These are phyloP conservation scores for Oryzias woworae DNA, from an alignment of 2,113 vertebrate species.

Conservation along the genomic window DNA sequence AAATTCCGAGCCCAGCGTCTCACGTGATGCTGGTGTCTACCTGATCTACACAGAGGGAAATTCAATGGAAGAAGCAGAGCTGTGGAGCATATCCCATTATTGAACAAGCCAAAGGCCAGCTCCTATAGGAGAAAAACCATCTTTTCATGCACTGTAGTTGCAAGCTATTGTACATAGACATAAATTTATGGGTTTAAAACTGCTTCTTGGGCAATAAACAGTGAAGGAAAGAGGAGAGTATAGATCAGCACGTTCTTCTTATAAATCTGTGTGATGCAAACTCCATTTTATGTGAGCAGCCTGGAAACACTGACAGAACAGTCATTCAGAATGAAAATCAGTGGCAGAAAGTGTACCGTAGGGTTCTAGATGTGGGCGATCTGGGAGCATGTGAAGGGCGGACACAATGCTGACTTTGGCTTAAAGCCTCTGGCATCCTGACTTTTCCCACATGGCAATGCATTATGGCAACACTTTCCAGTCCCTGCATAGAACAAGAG, in stretches of 20 bases:
- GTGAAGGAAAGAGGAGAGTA: conserved; percentile 27
- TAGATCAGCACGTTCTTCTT: conserved; percentile 50
- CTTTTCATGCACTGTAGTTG: conserved; percentile 66
- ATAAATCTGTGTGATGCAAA: conserved; percentile 42
- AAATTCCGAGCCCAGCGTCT: conserved; percentile 37
- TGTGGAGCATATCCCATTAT: conserved; percentile 75
- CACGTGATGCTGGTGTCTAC: conserved; percentile 42
- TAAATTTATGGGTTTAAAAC: conserved; percentile 57
- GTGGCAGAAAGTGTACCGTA: conserved; percentile 55
- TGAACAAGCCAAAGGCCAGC: conserved; percentile 64
- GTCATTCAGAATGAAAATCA: conserved; percentile 69
- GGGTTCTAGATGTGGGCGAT: conserved; percentile 47
- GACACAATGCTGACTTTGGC: conserved; percentile 59
- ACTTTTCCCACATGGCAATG: conserved; percentile 68
- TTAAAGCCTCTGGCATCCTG: conserved; percentile 63
- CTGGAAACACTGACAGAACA: conserved; percentile 56
- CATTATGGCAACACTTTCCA: conserved; percentile 60
- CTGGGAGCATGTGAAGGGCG: conserved; percentile 58
- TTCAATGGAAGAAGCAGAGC: conserved; percentile 72
- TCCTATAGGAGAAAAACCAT: conserved; percentile 63
- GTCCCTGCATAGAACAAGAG: conserved; percentile 52
- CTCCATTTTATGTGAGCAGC: conserved; percentile 37
- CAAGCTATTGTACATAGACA: conserved; percentile 60
- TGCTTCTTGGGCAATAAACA: conserved; percentile 45
- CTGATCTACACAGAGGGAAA: conserved; percentile 65